Evolutionary conservation across 2,797 vertebrate species (phyloP), one percentile per base, ranked within the genome.

Genomic region (Hydrolagus colliei): DNA sequence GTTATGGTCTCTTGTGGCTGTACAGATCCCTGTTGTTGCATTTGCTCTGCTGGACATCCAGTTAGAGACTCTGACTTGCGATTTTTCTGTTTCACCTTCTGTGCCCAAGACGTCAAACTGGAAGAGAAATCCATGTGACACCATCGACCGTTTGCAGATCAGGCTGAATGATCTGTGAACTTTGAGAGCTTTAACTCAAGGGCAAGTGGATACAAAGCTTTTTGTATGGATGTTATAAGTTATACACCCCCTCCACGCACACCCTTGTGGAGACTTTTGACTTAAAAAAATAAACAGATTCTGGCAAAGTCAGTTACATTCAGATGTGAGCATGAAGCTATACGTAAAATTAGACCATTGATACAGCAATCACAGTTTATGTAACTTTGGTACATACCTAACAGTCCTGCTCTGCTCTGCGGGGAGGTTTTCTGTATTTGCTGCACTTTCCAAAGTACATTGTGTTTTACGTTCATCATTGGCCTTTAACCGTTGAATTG

Each of bases 51-150:
- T 87, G 90, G 67, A 62, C 14, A 52, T 74, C 67, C 72, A 9
- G 82, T 90, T 87, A 86, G 88, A 9, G 80, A 52, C 87, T 91
- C 90, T 89, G 88, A 93, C 92, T 93, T 98, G 87, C 91, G 93
- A 32, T 94, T 93, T 86, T 89, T 94, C 90, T 94, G 93, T 91
- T 94, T 97, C 89, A 96, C 90, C 87, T 95, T 96, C 87, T 97
- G 96, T 76, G 96, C 96, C 98, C 97, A 99, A n/a, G 97, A 97
- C 41, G 98, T 99, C 88, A 99, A 80, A 88, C 94, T 96, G 88
- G 9, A 90, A 88, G 52, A 77, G 67, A 85, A 68, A 68, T 52
- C 20, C 20, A 18, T 63, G 22, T 22, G 35, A 68, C 67, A 27
- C 27, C 13, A 16, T 13, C 62, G 27, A 7, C 27, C 12, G 32